Evolutionary conservation across 2,888 invertebrate genomes (phyloP).

Genomic region (Eupeodes latifasciatus): DNA sequence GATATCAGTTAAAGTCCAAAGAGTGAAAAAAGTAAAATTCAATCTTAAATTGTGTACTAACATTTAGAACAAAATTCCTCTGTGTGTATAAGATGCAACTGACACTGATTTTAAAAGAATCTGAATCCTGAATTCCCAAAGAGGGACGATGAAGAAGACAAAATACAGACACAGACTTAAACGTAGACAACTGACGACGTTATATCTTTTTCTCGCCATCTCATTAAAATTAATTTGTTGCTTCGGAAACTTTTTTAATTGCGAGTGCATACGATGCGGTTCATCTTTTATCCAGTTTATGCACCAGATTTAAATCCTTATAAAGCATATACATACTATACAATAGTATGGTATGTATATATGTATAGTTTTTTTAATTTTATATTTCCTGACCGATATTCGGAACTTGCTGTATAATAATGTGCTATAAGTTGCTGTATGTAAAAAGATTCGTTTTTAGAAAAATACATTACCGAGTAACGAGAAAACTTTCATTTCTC

Average conservation of each 20-base stretch:
- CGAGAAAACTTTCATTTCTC: conserved; percentile 62
- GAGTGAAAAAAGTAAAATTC: background rate
- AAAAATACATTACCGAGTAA: conserved; percentile 42
- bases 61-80: background rate
- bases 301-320: conserved; percentile 13
- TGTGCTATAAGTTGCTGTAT: conserved; percentile 19
- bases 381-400: conserved; percentile 61
- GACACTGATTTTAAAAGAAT: background rate
- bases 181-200: background rate
- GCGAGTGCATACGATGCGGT: conserved; percentile 44
- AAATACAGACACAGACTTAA: background rate
- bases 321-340: background rate
- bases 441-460: background rate
- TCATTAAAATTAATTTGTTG: conserved; percentile 71
- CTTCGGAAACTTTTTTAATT: conserved; percentile 69
- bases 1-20: no score
- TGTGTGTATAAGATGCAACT: conserved; percentile 10
- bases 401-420: background rate
- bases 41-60: no score
- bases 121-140: background rate
- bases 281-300: conserved; percentile 19
- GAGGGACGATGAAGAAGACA: background rate
- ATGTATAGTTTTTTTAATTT: conserved; percentile 34
- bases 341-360: no score
- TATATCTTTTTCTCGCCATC: conserved; percentile 46